phyloP scores from a whole-genome alignment of 2,113 vertebrate species.

The Rhinogobius similis region DNA sequence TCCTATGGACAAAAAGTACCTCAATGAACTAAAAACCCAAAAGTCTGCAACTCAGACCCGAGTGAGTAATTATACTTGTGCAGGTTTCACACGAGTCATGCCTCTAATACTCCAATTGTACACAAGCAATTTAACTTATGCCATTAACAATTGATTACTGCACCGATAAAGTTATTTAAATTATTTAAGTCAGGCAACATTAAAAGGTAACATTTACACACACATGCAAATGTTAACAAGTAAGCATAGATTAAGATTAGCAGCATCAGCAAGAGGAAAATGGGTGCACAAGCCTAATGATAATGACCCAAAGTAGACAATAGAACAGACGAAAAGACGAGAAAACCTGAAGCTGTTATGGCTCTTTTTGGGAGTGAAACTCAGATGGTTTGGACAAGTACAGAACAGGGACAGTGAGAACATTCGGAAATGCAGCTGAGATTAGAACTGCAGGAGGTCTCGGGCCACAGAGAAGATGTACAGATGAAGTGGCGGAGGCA shows the following conservation, averaged over 20 bases:
- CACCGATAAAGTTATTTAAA: slow-evolving; percentile 19
- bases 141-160: slow-evolving; percentile 39
- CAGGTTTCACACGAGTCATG: neutral
- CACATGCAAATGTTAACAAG: neutral
- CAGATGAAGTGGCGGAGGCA: neutral
- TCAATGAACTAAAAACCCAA: slow-evolving; percentile 19
- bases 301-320: neutral
- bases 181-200: slow-evolving; percentile 21
- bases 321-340: neutral
- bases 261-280: neutral
- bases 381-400: neutral
- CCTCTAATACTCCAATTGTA: neutral
- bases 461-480: neutral
- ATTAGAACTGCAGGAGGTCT: neutral
- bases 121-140: slow-evolving; percentile 24
- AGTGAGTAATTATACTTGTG: neutral
- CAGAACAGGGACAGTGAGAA: neutral
- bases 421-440: neutral
- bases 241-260: neutral
- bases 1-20: slow-evolving; percentile 22
- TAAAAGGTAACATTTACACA: slow-evolving; percentile 16
- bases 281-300: too few species aligned
- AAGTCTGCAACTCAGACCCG: slow-evolving; percentile 11
- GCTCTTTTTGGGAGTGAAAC: neutral
- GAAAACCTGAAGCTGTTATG: neutral